Evolutionary conservation across 2,797 vertebrate species (phyloP).

Genomic region (Coregonus suidteri): DNA sequence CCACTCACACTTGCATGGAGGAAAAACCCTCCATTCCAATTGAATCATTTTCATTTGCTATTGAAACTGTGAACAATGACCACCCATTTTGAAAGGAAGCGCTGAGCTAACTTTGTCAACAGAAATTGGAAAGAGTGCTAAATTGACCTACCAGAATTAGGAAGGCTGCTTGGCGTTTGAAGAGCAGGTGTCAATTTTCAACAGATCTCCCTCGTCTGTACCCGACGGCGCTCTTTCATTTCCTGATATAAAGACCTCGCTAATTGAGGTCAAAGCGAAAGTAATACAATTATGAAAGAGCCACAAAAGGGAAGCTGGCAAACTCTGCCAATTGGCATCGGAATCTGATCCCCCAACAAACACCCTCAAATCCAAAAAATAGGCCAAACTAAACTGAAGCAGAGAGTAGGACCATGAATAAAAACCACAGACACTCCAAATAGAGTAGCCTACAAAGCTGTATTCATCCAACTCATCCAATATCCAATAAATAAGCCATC

Average conservation of each 20-base stretch:
- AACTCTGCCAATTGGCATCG: constrained; percentile 69
- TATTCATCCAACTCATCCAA: constrained; percentile 51
- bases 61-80: constrained; percentile 22
- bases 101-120: constrained; percentile 40
- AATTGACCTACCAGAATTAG: constrained; percentile 47
- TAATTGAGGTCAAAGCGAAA: constrained; percentile 74
- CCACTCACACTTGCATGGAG: background rate
- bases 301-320: constrained; percentile 59
- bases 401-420: constrained; percentile 27
- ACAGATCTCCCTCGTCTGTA: constrained; percentile 30
- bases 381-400: constrained; percentile 50
- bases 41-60: background rate
- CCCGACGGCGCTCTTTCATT: constrained; percentile 57
- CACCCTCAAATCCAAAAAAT: constrained; percentile 44
- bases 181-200: constrained; percentile 59
- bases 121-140: constrained; percentile 41
- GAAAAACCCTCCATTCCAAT: background rate
- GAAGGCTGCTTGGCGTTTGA: constrained; percentile 28
- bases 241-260: constrained; percentile 58
- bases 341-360: constrained; percentile 56
- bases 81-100: constrained; percentile 36
- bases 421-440: constrained; percentile 24
- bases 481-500: constrained; percentile 48
- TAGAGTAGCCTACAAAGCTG: background rate
- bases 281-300: constrained; percentile 69